Evolutionary conservation across 2,113 vertebrate species (phyloP).

Genomic region (Datnioides undecimradiatus): DNA sequence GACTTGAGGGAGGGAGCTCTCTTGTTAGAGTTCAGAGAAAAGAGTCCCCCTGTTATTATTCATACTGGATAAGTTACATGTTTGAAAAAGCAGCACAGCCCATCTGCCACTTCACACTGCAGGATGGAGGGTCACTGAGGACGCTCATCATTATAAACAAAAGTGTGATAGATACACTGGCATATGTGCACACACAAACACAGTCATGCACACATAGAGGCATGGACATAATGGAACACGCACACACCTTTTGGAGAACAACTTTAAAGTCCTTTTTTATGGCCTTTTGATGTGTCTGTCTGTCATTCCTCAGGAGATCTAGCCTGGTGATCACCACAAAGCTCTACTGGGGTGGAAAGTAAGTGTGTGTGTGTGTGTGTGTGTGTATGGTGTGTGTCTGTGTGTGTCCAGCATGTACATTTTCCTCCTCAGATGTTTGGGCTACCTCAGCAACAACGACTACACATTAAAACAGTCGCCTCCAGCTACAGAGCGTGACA

Average conservation of each 20-base stretch:
- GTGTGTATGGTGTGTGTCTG: slow-evolving; percentile 15
- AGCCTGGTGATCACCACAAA: slow-evolving; percentile 99
- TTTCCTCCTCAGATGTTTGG: slow-evolving; percentile 42
- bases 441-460: slow-evolving; percentile 12
- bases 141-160: not conserved
- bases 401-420: slow-evolving; percentile 34
- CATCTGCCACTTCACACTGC: slow-evolving; percentile 13
- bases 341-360: slow-evolving; percentile 99
- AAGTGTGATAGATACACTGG: not conserved
- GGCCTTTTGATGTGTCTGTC: slow-evolving; percentile 56
- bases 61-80: slow-evolving; percentile 19
- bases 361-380: slow-evolving; percentile 81
- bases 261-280: slow-evolving; percentile 12
- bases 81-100: slow-evolving; percentile 6
- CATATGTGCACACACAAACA: not conserved
- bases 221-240: not conserved
- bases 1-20: slow-evolving; percentile 18
- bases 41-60: slow-evolving; percentile 11
- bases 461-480: slow-evolving; percentile 10
- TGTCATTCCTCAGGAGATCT: slow-evolving; percentile 87
- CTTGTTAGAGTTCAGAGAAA: slow-evolving; percentile 45
- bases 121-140: slow-evolving; percentile 2
- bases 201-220: not conserved
- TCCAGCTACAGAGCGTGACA: slow-evolving; percentile 34
- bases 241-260: slow-evolving; percentile 4